Percentiles rank a stretch among this genome's conserved stretches.
phyloP scores from a whole-genome alignment of 1,140 invertebrate genomes.

The Danaus plexippus region DNA sequence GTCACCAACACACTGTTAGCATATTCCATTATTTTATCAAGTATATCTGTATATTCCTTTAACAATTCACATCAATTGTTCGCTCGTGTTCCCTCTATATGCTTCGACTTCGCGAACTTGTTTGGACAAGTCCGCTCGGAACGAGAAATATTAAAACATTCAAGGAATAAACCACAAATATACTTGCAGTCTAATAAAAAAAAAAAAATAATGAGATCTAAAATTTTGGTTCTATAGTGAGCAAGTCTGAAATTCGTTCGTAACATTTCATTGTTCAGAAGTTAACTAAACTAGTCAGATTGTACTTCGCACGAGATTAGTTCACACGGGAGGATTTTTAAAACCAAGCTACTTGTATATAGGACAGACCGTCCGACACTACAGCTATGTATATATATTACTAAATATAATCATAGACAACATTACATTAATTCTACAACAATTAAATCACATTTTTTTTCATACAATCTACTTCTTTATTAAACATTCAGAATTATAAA shows the following conservation, averaged over 20 bases:
- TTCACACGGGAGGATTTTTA: conserved; percentile 30
- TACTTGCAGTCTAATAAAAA: no score
- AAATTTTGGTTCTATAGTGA: conserved; percentile 66
- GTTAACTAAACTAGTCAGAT: conserved; percentile 32
- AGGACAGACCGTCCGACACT: no score
- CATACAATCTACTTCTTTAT: conserved; percentile 52
- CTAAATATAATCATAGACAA: conserved; percentile 55
- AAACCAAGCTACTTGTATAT: conserved; percentile 24
- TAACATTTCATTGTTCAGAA: conserved; percentile 44
- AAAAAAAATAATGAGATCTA: conserved; percentile 53
- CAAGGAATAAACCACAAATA: conserved; percentile 23
- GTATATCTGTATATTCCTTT: neutral
- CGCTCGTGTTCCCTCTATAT: no score
- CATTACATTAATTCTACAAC: conserved; percentile 59
- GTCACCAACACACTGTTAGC: conserved; percentile 4
- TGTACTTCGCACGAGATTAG: conserved; percentile 47
- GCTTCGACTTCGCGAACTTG: conserved; percentile 1
- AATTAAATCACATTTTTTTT: conserved; percentile 64
- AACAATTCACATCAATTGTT: no score
- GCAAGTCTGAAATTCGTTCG: conserved; percentile 59
- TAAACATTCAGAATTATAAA: conserved; percentile 40
- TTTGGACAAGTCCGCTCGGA: conserved; percentile 1
- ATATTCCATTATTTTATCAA: neutral
- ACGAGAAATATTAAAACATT: conserved; percentile 21
- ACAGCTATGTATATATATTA: no score